Conservation (phyloP, 1,140 invertebrate genomes). For the Heterodera schachtii region DNA sequence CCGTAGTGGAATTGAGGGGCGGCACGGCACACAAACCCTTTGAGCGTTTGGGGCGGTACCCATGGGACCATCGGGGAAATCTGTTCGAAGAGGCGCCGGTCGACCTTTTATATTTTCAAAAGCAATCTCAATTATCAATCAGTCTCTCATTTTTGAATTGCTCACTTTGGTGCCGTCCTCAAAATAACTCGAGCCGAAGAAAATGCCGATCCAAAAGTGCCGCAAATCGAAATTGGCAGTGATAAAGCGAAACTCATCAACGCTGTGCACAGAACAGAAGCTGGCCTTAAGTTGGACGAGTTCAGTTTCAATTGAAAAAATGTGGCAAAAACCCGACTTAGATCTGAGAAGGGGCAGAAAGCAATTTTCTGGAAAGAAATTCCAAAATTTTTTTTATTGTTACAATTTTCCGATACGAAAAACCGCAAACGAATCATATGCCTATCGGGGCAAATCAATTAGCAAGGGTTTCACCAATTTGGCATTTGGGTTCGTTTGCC, state of each 20-base stretch:
- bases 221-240: constrained; percentile 24
- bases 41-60: neutral
- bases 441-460: no score
- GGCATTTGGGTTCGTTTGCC: no score
- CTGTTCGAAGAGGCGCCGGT: neutral
- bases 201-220: constrained; percentile 17
- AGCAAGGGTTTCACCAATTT: no score
- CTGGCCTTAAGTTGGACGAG: neutral
- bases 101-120: neutral
- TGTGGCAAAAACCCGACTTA: no score
- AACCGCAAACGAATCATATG: no score
- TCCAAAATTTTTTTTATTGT: no score
- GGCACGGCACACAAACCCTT: constrained; percentile 12
- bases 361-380: no score
- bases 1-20: neutral
- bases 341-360: no score
- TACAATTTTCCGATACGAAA: no score
- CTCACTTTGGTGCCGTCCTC: constrained; percentile 16
- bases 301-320: no score
- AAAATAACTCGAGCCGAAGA: constrained; percentile 8
- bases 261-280: constrained; percentile 16
- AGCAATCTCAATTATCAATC: no score
- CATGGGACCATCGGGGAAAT: neutral
- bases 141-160: no score
- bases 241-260: constrained; percentile 13